Percentiles rank a stretch among this genome's conserved stretches.
phyloP scores from a whole-genome alignment of 2,113 vertebrate genomes.

The Capra hircus region DNA sequence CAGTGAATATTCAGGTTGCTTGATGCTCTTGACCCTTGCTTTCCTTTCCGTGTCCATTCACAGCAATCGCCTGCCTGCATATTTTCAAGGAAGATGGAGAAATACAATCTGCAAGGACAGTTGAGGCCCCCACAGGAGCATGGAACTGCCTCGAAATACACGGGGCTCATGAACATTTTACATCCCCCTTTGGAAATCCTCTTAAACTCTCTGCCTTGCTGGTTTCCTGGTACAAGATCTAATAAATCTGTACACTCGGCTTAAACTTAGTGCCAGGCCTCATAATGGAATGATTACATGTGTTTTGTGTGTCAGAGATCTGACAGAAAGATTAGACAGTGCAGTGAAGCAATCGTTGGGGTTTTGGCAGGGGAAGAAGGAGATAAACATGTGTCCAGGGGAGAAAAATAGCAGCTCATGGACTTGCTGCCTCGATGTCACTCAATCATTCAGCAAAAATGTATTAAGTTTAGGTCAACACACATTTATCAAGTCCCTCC shows the following conservation, averaged over 20 bases:
- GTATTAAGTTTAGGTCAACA: slow-evolving; percentile 71
- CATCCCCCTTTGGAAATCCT: slow-evolving; percentile 35
- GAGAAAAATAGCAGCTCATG: slow-evolving; percentile 55
- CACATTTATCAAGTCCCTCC: slow-evolving; percentile 57
- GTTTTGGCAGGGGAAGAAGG: slow-evolving; percentile 61
- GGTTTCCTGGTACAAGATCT: slow-evolving; percentile 59
- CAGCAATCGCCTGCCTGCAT: not conserved
- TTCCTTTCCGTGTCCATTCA: not conserved
- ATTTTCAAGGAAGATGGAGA: not conserved
- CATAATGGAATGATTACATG: slow-evolving; percentile 72
- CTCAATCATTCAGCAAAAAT: slow-evolving; percentile 69
- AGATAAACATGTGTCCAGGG: slow-evolving; percentile 68
- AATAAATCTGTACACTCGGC: slow-evolving; percentile 66
- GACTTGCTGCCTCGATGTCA: slow-evolving; percentile 47
- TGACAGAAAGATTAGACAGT: slow-evolving; percentile 73
- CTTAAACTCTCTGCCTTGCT: slow-evolving; percentile 33
- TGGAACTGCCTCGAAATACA: not conserved
- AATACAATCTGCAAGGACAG: not conserved
- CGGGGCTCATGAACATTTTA: not conserved
- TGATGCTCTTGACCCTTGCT: not conserved
- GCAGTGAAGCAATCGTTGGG: slow-evolving; percentile 52
- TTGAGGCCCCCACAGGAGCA: not conserved
- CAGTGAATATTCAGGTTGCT: not conserved
- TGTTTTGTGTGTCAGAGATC: slow-evolving; percentile 68
- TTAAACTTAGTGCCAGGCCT: slow-evolving; percentile 60